phyloP scores from a whole-genome alignment of 2,888 invertebrate genomes.

The Venusia cambrica region DNA sequence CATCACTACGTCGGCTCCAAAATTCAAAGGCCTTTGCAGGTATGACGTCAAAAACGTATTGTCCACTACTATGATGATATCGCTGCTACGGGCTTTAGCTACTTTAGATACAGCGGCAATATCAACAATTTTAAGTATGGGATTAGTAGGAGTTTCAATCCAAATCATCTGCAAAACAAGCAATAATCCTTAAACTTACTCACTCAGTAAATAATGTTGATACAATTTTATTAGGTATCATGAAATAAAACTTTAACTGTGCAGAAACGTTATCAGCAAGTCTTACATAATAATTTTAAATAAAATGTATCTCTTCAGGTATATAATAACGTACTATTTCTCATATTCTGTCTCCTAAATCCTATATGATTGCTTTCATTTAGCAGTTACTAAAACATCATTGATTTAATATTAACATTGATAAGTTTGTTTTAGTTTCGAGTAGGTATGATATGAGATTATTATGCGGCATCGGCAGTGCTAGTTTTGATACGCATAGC shows the following conservation, averaged over 20 bases:
- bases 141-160: conserved; percentile 98
- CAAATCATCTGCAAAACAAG: conserved; percentile 87
- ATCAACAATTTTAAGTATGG: conserved; percentile 93
- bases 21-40: conserved; percentile 92
- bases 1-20: conserved; percentile 94
- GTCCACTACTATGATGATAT: conserved; percentile 90
- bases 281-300: conserved; percentile 28
- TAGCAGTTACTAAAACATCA: no score
- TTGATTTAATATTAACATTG: no score
- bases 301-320: conserved; percentile 17
- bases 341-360: no score
- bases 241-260: conserved; percentile 6
- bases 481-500: no score
- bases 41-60: conserved; percentile 97
- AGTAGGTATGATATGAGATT: conserved; percentile 12
- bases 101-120: conserved; percentile 85
- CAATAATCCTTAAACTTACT: no score
- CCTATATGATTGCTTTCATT: no score
- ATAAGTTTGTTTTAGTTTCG: conserved; percentile 37
- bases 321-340: conserved; percentile 18
- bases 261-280: conserved; percentile 21
- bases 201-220: not conserved
- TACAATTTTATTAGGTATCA: not conserved
- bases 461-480: no score
- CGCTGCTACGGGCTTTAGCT: conserved; percentile 77